A percentile compares a stretch with the other conserved stretches of the same genome.
Conservation (phyloP, 2,888 invertebrate genomes). For the Xanthia togata region DNA sequence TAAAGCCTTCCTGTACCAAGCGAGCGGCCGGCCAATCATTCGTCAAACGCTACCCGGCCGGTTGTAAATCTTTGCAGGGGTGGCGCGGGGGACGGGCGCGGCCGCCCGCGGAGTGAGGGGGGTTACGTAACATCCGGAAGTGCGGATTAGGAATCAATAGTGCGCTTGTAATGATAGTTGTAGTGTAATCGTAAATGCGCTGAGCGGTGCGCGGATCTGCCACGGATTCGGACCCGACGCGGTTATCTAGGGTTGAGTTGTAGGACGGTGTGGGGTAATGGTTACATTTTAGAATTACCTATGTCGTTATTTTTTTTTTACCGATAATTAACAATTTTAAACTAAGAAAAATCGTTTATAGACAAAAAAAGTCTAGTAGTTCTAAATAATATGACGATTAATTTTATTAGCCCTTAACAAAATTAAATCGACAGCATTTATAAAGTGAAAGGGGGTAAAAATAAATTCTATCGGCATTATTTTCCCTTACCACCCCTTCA, state of each 20-base stretch:
- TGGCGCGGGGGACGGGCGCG: conserved; percentile 63
- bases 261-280: background rate
- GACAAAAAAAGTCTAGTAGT: background rate
- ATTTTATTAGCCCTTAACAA: background rate
- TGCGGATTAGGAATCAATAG: conserved; percentile 91
- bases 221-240: conserved; percentile 43
- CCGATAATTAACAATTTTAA: background rate
- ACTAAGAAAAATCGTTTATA: too few relatives aligned
- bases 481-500: conserved; percentile 54
- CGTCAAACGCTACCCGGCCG: conserved; percentile 85
- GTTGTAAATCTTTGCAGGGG: conserved; percentile 85
- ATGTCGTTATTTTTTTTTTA: background rate
- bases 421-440: conserved; percentile 24
- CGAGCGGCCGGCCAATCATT: conserved; percentile 86
- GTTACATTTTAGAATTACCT: conserved; percentile 1
- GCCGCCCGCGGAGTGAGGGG: conserved; percentile 66
- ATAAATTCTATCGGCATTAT: conserved; percentile 38
- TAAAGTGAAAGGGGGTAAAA: conserved; percentile 15
- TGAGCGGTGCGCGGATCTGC: conserved; percentile 78
- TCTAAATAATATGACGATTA: conserved; percentile 1
- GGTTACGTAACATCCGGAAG: conserved; percentile 90
- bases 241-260: conserved; percentile 32
- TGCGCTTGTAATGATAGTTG: conserved; percentile 90
- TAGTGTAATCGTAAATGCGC: conserved; percentile 87
- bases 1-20: conserved; percentile 79